Conservation (phyloP, 1,140 invertebrate genomes). For the Elysia chlorotica region DNA sequence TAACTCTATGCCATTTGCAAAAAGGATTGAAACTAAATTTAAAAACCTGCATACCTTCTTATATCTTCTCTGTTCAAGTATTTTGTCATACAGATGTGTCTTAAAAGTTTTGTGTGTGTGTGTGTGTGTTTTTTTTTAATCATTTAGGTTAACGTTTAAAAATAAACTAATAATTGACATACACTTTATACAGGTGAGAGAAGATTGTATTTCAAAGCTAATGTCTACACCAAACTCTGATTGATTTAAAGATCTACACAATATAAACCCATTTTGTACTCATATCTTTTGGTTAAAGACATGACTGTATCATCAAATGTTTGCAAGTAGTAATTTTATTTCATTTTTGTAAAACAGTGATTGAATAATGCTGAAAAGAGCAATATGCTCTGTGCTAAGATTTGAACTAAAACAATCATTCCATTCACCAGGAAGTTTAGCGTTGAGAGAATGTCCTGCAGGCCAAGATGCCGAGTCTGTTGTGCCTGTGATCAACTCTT, state of each 20-base stretch:
- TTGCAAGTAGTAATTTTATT: not conserved
- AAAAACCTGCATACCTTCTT: not conserved
- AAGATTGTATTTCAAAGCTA: too few species aligned
- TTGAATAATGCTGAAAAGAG: not conserved
- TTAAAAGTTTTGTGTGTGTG: not conserved
- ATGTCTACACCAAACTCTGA: too few species aligned
- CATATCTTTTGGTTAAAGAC: not conserved
- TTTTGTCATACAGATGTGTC: not conserved
- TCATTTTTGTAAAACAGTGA: not conserved
- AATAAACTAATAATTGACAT: too few species aligned
- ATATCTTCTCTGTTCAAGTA: not conserved
- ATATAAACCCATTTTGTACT: too few species aligned
- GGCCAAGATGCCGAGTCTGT: constrained; percentile 74
- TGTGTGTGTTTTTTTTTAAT: too few species aligned
- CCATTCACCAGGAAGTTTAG: constrained; percentile 66
- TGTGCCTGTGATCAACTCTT: constrained; percentile 83
- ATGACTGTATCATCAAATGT: not conserved
- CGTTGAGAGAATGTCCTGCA: constrained; percentile 90
- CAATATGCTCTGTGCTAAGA: not conserved
- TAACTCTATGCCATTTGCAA: not conserved
- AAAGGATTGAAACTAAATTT: not conserved
- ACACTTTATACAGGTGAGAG: too few species aligned
- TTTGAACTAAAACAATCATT: not conserved
- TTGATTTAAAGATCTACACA: too few species aligned
- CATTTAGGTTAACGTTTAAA: too few species aligned